Evolutionary conservation across 2,888 invertebrate species (phyloP).

Genomic region (Ornithoptera alexandrae): DNA sequence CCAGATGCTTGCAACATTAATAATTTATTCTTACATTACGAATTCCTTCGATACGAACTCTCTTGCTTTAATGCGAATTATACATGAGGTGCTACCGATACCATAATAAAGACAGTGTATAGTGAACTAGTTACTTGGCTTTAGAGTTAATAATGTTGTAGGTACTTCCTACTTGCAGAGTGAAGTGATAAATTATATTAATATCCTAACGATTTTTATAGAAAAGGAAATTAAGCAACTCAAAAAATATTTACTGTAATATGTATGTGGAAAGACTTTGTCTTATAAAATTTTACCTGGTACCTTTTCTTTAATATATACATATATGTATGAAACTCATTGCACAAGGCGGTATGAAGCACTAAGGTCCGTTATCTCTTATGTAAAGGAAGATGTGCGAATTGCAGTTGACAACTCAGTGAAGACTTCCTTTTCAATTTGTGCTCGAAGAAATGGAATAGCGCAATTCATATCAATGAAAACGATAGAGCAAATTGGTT

Average conservation of each 20-base stretch:
- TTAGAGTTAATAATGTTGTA: too few relatives aligned
- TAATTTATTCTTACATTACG: constrained; percentile 78
- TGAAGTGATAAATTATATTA: too few relatives aligned
- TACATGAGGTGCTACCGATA: constrained; percentile 76
- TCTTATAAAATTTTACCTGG: too few relatives aligned
- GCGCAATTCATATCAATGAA: constrained; percentile 75
- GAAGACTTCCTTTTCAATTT: constrained; percentile 76
- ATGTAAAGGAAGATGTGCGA: constrained; percentile 67
- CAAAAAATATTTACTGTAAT: too few relatives aligned
- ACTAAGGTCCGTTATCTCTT: constrained; percentile 22
- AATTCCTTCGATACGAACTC: constrained; percentile 77
- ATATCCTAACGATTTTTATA: too few relatives aligned
- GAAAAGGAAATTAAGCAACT: too few relatives aligned
- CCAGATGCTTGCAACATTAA: constrained; percentile 51
- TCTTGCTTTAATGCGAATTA: constrained; percentile 76
- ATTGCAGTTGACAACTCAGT: constrained; percentile 73
- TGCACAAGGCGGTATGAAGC: not conserved
- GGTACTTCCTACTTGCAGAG: too few relatives aligned
- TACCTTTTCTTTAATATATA: too few relatives aligned
- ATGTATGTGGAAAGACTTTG: too few relatives aligned
- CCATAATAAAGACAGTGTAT: constrained; percentile 66
- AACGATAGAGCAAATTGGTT: constrained; percentile 77
- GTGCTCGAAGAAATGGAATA: constrained; percentile 74
- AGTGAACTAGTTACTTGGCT: constrained; percentile 34
- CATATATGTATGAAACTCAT: too few relatives aligned